Base-by-base conservation (phyloP, 2,797 vertebrate genomes). In the Choloepus didactylus region DNA sequence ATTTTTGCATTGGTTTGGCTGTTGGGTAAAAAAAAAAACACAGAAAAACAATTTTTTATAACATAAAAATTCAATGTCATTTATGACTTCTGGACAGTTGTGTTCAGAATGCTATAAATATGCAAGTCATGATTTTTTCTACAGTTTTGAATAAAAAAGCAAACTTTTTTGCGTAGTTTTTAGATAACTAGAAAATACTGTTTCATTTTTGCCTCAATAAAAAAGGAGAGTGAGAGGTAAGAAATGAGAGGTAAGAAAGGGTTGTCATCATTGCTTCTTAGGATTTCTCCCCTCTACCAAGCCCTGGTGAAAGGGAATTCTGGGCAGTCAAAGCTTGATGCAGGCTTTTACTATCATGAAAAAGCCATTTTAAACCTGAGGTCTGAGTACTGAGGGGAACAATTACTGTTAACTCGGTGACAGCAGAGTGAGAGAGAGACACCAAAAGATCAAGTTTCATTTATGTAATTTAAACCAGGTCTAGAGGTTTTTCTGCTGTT, bases 1-100 rank as follows among this genome's bases (percentile, higher is more conserved):
- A 38, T 80, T 76, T 87, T 88, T 89, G 35, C 69, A 81, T 96
- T 89, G 56, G 11, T 92, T 96, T 89, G 93, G 44, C 87, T 97
- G 44, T 84, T 89, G 77, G 85, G 62, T 35, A 2, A 31, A 10
- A 41, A 27, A 80, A 97, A 94, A 85, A 21, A 88, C 14, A 25
- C 14, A 15, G 51, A 54, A 54, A 49, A 38, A 54, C n/a, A 10
- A 46, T 35, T 79, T 92, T 64, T 15, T 66, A n/a, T 44, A 93
- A 56, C 93, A 46, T 69, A 85, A 96, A 95, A 97, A 93, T 7
- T 76, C 91, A 76, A 75, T 91, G 49, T 85, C 89, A 72, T 84
- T 93, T 44, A 38, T 82, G 64, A 11, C 41, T 70, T 27, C 64
- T 85, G 62, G 66, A 11, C 2, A 0, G 8, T 51, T 64, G 85